phyloP scores from a whole-genome alignment of 2,888 invertebrate species.

The Epicampocera succincta region DNA sequence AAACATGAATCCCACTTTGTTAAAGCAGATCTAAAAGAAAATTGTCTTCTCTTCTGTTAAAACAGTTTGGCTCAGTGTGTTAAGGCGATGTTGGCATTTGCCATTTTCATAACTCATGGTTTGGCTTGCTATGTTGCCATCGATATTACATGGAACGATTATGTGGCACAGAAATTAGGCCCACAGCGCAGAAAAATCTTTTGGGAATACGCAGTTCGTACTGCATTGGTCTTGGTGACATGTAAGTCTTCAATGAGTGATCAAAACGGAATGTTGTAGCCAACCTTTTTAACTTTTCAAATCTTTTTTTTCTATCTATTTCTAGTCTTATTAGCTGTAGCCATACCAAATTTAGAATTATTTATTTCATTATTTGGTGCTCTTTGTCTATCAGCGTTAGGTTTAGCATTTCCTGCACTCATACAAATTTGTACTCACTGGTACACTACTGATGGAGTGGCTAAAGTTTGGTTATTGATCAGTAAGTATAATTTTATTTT shows the following conservation, averaged over 20 bases:
- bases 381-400: constrained; percentile 92
- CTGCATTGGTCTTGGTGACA: constrained; percentile 89
- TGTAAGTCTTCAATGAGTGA: constrained; percentile 85
- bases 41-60: constrained; percentile 45
- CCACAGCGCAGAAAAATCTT: constrained; percentile 84
- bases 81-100: constrained; percentile 87
- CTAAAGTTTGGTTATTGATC: constrained; percentile 84
- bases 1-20: not conserved
- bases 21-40: not conserved
- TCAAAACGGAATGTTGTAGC: not conserved
- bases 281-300: constrained; percentile 13
- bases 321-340: constrained; percentile 91
- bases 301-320: constrained; percentile 60
- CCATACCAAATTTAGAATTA: constrained; percentile 91
- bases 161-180: constrained; percentile 84
- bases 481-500: constrained; percentile 77
- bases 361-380: constrained; percentile 94
- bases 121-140: constrained; percentile 98
- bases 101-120: constrained; percentile 95
- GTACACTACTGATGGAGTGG: constrained; percentile 84
- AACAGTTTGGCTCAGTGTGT: constrained; percentile 87
- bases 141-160: constrained; percentile 94
- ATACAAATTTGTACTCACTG: constrained; percentile 93
- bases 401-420: constrained; percentile 94
- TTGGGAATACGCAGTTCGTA: constrained; percentile 91